Evolutionary conservation across 2,888 invertebrate genomes (phyloP).

Genomic region (Nyleta sp.): DNA sequence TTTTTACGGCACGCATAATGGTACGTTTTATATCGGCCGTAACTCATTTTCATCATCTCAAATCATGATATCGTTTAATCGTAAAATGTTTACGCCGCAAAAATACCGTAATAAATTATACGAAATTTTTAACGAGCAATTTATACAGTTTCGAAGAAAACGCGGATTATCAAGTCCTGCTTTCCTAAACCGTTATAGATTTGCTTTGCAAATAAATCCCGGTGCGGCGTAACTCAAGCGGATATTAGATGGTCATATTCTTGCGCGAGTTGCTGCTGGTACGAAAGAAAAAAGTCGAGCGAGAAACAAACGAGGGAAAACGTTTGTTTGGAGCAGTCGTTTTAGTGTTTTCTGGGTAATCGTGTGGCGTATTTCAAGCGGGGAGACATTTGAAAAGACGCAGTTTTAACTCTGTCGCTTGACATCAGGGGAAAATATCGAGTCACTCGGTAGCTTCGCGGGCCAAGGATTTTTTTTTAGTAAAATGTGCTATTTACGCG

Average conservation of each 20-base stretch:
- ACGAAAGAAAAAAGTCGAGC: too few species aligned
- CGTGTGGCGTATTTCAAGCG: too few species aligned
- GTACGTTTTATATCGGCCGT: constrained; percentile 43
- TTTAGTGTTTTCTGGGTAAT: too few species aligned
- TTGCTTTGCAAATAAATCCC: constrained; percentile 60
- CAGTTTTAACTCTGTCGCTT: too few species aligned
- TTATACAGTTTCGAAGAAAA: constrained; percentile 59
- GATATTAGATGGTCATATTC: constrained; percentile 53
- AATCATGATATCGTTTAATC: constrained; percentile 49
- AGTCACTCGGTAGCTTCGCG: too few species aligned
- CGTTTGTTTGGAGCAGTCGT: too few species aligned
- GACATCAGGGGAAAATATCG: too few species aligned
- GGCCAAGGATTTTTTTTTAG: too few species aligned
- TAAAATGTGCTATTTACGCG: too few species aligned
- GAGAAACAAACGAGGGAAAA: constrained; percentile 6
- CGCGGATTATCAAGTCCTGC: constrained; percentile 54
- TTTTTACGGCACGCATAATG: constrained; percentile 37
- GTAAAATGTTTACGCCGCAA: constrained; percentile 44
- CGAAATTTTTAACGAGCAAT: constrained; percentile 53
- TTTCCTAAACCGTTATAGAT: constrained; percentile 61
- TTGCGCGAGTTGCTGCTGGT: too few species aligned
- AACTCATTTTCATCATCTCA: constrained; percentile 39
- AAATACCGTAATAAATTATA: constrained; percentile 60
- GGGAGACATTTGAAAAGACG: too few species aligned
- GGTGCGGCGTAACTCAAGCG: constrained; percentile 63